Conservation (phyloP, 2,113 vertebrate species). For the Atrichornis clamosus region DNA sequence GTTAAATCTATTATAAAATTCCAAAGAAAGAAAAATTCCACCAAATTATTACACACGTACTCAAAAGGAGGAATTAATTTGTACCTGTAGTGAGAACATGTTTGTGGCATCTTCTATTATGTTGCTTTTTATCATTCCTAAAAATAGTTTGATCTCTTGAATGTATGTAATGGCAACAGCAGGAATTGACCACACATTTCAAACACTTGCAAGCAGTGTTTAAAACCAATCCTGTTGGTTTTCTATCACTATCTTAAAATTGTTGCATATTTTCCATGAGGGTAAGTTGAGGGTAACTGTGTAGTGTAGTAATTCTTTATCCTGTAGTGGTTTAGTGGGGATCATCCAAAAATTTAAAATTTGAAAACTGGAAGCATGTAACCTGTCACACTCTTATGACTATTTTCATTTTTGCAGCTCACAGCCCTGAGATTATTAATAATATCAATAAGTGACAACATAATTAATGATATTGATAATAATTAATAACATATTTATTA, state of each 20-base stretch:
- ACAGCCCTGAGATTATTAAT: background rate
- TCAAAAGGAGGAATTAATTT: background rate
- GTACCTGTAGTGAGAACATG: background rate
- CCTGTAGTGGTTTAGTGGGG: background rate
- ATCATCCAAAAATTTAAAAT: background rate
- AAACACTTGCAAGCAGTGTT: background rate
- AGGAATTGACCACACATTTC: background rate
- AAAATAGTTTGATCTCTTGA: background rate
- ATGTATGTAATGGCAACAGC: background rate
- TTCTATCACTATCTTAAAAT: background rate
- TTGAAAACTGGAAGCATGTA: background rate
- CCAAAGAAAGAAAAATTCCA: background rate
- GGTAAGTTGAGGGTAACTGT: too few species aligned
- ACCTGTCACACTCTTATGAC: background rate
- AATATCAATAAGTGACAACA: too few species aligned
- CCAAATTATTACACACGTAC: background rate
- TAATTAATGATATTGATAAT: background rate
- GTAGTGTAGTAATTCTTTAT: too few species aligned
- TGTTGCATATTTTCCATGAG: background rate
- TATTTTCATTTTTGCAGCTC: background rate
- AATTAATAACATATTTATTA: background rate
- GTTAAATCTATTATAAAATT: background rate
- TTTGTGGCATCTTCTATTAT: background rate
- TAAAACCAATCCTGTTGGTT: fast-evolving
- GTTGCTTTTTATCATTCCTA: background rate